Evolutionary conservation across 92 coral and sea anemone genomes (phyloP), one percentile per base, ranked within the genome.

Genomic region (Palythoa heliodiscus): DNA sequence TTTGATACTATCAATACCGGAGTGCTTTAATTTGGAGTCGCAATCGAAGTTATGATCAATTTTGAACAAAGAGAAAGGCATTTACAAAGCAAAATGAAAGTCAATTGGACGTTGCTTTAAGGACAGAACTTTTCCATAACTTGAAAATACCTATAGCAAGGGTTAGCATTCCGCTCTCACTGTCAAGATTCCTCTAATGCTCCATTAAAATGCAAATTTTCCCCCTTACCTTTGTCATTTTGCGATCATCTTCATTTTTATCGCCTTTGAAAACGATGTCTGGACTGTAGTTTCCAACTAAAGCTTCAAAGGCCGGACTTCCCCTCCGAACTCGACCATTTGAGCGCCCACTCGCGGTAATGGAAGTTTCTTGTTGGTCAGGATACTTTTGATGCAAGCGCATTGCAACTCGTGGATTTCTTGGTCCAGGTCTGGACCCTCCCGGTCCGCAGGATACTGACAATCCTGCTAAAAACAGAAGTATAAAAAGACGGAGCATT

Each of bases 151-250:
- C 9, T 43, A 43, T 8, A 43, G 6, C 6, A 43, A 43, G 9
- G 50, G 19, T 58, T 9, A 58, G 19, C 5, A 14, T 23, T 37
- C 48, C 7, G 39, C 25, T 35, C 15, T 40, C 9, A 58, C 19
- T 16, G 50, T 78, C 61, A 78, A 61, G 1, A 0, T 80, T 67
- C 39, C 2, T 43, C 23, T 58, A 60, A 25, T 23, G 29, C 38
- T 43, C 52, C 11, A 38, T 47, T 2, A 74, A 29, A 52, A 54
- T 58, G 40, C 81, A 13, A 76, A 20, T 35, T 25, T 12, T 19
- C 1, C 10, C 47, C 22, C 53, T 71, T 86, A 97, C 99, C 98
- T 90, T 78, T 24, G 96, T 93, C 99, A 97, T 97, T 77, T 88
- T 77, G 22, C 98, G 87, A 19, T 87, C 90, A 52, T 95, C 95